Conservation (phyloP, 1,140 invertebrate genomes). For the Bursaphelenchus mucronatus region DNA sequence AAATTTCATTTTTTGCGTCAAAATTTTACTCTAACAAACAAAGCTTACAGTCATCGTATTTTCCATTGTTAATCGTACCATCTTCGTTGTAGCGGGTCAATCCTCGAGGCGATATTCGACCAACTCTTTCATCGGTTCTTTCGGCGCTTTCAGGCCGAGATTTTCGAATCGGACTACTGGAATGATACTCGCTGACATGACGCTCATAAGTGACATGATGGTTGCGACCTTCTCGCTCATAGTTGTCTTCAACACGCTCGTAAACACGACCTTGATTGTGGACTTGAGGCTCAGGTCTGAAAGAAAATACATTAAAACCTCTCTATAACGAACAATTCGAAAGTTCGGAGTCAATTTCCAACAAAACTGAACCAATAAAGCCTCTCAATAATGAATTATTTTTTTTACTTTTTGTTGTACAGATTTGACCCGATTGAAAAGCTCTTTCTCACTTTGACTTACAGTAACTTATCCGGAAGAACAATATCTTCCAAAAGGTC, state of each 20-base stretch:
- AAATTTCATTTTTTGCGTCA: background rate
- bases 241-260: conserved; percentile 36
- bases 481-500: too few relatives aligned
- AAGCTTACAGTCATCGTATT: conserved; percentile 1
- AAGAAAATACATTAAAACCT: too few relatives aligned
- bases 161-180: background rate
- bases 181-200: conserved; percentile 6
- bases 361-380: too few relatives aligned
- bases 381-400: too few relatives aligned
- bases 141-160: background rate
- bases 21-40: background rate
- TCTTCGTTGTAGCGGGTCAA: background rate
- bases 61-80: conserved; percentile 1
- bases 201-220: conserved; percentile 35
- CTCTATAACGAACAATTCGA: too few relatives aligned
- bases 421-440: too few relatives aligned
- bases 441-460: too few relatives aligned
- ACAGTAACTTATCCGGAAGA: too few relatives aligned
- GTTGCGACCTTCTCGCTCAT: conserved; percentile 17
- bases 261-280: conserved; percentile 31
- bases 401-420: too few relatives aligned
- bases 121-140: background rate
- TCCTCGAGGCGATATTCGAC: background rate
- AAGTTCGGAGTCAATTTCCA: too few relatives aligned
- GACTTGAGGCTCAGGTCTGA: too few relatives aligned